These are phyloP conservation scores for Calonectris borealis DNA, from an alignment of 2,113 vertebrate genomes.

Conservation along the genomic window DNA sequence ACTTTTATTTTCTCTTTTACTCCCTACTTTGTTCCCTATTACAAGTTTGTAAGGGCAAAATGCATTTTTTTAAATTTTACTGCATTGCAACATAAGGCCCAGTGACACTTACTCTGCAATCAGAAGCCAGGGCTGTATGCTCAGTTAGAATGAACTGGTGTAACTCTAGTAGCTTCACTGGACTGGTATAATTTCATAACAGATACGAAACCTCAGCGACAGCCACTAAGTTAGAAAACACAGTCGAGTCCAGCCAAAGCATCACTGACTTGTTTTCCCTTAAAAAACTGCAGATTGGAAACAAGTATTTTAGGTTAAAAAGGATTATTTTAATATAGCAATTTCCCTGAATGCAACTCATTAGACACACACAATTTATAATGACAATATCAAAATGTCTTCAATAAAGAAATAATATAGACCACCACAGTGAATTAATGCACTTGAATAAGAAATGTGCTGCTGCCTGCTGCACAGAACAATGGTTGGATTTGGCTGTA, in stretches of 20 bases:
- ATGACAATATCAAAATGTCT: background rate
- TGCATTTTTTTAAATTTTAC: background rate
- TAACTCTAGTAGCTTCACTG: background rate
- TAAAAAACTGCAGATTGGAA: background rate
- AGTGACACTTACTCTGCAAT: background rate
- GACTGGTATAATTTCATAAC: background rate
- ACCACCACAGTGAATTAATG: constrained; percentile 8
- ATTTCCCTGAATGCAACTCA: background rate
- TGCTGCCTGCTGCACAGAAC: background rate
- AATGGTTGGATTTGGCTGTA: background rate
- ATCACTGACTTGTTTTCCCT: background rate
- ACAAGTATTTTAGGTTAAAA: background rate
- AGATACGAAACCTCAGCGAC: background rate
- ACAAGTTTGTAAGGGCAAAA: background rate
- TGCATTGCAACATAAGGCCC: background rate
- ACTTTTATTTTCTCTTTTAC: background rate
- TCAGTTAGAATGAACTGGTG: background rate
- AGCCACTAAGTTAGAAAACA: background rate
- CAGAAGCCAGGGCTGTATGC: background rate
- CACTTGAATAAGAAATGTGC: background rate
- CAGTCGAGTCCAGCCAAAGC: background rate
- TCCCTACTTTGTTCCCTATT: background rate
- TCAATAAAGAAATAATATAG: background rate
- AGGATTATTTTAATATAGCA: background rate
- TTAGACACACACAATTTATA: background rate